Base-by-base conservation (phyloP, 2,113 vertebrate species). In the Leptosomus discolor region DNA sequence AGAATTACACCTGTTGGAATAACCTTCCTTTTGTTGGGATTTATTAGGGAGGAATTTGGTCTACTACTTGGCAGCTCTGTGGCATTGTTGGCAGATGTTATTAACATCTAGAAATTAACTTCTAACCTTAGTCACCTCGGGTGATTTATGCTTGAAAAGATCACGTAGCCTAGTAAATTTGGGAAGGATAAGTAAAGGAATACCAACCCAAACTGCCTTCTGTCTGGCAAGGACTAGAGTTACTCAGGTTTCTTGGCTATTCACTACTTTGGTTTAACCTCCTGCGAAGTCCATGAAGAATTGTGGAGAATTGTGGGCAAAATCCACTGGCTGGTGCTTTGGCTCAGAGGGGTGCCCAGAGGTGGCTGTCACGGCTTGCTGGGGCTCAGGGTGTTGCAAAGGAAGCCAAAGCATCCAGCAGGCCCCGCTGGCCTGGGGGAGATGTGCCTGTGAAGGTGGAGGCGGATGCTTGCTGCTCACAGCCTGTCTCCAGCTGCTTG, bases 121-220 rank as follows among this genome's bases (percentile, higher is more conserved):
- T 75, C 83, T 77, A 88, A 94, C 77, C 81, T 83, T 94, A 92
- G 94, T 84, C 90, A 87, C 23, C 63, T 74, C 50, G 86, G 95
- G 70, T 93, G 91, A 95, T 80, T 97, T 97, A 80, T 4, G 4
- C 54, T 89, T 94, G 90, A 85, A 92, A 86, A 91, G 77, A 80
- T 76, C 79, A 63, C 56, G 65, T 20, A 86, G 69, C 83, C 76
- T 92, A 70, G 63, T 92, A 90, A 89, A 95, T 96, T 95, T 82
- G 68, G 79, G 87, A 95, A 97, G 63, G 70, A 84, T 76, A 81
- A 91, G 46, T 53, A 71, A 87, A 92, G 54, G 68, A 88, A 80
- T 41, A 91, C 39, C 54, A 81, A 60, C 23, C 39, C 54, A 37
- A 51, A 93, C 85, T 79, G 64, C 32, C 37, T 89, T 70, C 65